Base-by-base conservation (phyloP, 2,113 vertebrate genomes). In the Cololabis saira region DNA sequence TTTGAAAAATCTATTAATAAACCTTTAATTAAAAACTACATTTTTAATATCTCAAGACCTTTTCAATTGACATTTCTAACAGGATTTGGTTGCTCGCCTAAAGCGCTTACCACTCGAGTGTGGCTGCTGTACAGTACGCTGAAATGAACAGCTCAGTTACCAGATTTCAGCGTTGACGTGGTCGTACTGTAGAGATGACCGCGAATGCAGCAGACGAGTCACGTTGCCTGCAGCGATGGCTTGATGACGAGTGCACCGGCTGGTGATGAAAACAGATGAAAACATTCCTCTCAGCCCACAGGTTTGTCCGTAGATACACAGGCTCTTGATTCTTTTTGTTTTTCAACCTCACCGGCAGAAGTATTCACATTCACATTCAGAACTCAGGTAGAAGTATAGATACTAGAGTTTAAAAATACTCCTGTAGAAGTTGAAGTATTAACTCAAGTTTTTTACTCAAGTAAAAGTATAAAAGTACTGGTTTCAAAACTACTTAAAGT, bases 1-100 rank as follows among this genome's bases (percentile, higher is more conserved):
- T 92, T 93, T 71, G 90, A 81, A 82, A 93, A 92, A 92, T 93
- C 91, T 92, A 92, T 93, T 93, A 93, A 92, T 92, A 93, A 90
- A 87, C 82, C 89, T 84, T 90, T 92, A 93, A 93, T 93, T 93
- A 93, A 93, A 93, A 93, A 89, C 85, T 87, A 89, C 88, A 92
- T 92, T 91, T 93, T 91, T 92, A 92, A 91, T 91, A 91, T 93
- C 89, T 90, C 81, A 78, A 91, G 89, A 92, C 89, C 90, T 92
- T 93, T 90, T 87, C 86, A 91, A 91, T 91, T 89, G 89, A 89
- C 87, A 86, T 92, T 91, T 91, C 84, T 88, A 89, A 88, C 92
- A 91, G 82, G 90, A 89, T 89, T 87, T 83, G 84, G 69, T 91
- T 90, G 74, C 81, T 89, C 53, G 89, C 92, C 89, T 83, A 88